These are phyloP conservation scores for Drosophila mauritiana DNA, from an alignment of 1,140 invertebrate genomes.

Conservation along the genomic window DNA sequence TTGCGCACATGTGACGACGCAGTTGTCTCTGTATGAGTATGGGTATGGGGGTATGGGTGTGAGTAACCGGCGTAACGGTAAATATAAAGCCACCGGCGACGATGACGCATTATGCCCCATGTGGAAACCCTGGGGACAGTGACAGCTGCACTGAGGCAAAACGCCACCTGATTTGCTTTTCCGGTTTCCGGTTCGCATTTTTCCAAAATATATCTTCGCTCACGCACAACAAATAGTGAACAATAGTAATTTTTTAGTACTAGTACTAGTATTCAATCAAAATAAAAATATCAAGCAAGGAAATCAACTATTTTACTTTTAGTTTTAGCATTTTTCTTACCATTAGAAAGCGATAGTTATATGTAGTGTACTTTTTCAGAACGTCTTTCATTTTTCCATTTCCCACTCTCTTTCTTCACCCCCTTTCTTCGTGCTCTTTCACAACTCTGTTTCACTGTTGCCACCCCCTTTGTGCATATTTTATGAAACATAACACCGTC, in stretches of 20 bases:
- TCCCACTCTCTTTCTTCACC: not conserved
- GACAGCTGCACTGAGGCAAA: conserved; percentile 25
- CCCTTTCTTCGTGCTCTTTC: not conserved
- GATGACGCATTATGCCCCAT: conserved; percentile 53
- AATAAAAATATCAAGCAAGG: no score
- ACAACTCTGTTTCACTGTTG: not conserved
- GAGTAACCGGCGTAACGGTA: conserved; percentile 10
- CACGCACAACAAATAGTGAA: no score
- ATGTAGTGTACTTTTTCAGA: not conserved
- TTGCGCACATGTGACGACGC: conserved; percentile 74
- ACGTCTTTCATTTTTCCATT: not conserved
- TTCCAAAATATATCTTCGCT: not conserved
- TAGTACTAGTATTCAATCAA: no score
- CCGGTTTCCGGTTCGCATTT: not conserved
- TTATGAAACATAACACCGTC: conserved; percentile 72
- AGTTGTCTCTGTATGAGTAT: conserved; percentile 9
- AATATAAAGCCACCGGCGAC: conserved; percentile 20
- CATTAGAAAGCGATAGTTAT: no score
- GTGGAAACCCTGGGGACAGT: conserved; percentile 45
- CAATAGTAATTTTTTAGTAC: no score
- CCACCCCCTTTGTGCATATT: conserved; percentile 43
- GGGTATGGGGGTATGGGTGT: conserved; percentile 4
- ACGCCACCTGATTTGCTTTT: no score
- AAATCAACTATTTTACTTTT: no score
- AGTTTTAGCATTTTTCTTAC: no score